Evolutionary conservation across 2,888 invertebrate species (phyloP), one percentile per base, ranked within the genome.

Genomic region (Scaeva pyrastri): DNA sequence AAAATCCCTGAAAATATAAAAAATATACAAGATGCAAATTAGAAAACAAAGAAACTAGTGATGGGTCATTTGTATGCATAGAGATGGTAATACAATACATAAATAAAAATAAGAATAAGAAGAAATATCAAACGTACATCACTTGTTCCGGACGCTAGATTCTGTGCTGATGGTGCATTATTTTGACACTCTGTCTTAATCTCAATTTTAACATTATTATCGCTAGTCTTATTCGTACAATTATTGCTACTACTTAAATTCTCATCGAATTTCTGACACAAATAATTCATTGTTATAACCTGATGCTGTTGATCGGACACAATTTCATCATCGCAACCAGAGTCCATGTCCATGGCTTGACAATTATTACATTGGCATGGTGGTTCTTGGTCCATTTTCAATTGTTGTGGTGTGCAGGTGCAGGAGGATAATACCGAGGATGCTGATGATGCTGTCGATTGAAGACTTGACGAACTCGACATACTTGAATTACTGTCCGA

Each of bases 1-100:
- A 98, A 95, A 98, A 98, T 89, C 98, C 98, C 98, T 98, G 96
- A 88, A 96, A 94, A 50, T 19, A 50, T 39, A 60, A 56, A 14
- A 14, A 31, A 43, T 5, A 43, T n/a, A 12, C 43, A 23, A 41
- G 48, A 55, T 50, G 45, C 45, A 21, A 52, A 62, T 10, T n/a
- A n/a, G n/a, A n/a, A 56, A 5, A 39, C 23, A 71, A 31, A 45
- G n/a, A 8, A 21, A 19, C 19, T 64, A 64, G 26, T 26, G 43
- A 62, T 64, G 66, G 45, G 14, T 31, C 10, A 41, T 78, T 26
- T 52, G n/a, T 45, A 19, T 7, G 31, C 10, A 39, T 41, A 60
- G 58, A 31, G 16, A 11, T 19, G 43, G 45, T 73, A 66, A 21
- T 70, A 77, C 12, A 52, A 52, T 14, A 31, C 6, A 26, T 26